Percentiles rank a stretch among this genome's conserved stretches.
phyloP scores from a whole-genome alignment of 2,113 vertebrate genomes.

The Oreocharis arfaki region DNA sequence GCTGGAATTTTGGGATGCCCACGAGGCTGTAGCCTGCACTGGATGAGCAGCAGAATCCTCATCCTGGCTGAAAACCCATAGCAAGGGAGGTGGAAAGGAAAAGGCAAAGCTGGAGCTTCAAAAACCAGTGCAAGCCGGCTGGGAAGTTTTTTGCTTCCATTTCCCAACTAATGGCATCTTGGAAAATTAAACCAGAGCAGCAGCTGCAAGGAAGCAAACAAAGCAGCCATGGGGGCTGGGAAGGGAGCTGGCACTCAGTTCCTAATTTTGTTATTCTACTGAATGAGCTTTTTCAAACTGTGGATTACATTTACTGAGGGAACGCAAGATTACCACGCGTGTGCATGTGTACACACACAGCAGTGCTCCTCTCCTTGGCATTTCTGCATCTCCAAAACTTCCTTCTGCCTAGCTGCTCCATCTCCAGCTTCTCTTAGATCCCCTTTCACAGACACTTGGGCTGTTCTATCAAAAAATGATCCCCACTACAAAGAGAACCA shows the following conservation, averaged over 20 bases:
- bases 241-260: background rate
- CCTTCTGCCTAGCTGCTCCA: background rate
- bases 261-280: constrained; percentile 36
- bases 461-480: background rate
- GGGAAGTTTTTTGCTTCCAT: constrained; percentile 25
- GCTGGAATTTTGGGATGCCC: background rate
- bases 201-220: constrained; percentile 50
- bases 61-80: background rate
- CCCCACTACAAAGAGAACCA: background rate
- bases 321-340: background rate
- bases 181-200: constrained; percentile 33
- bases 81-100: background rate
- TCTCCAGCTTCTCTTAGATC: background rate
- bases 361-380: background rate
- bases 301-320: constrained; percentile 18
- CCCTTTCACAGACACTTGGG: background rate
- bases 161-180: background rate
- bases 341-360: rapidly evolving
- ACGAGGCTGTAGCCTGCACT: background rate
- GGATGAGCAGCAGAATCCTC: background rate
- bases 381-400: background rate
- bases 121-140: background rate
- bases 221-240: background rate
- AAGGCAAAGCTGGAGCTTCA: background rate
- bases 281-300: constrained; percentile 40